A percentile compares a stretch with the other conserved stretches of the same genome.
Evolutionary conservation across 2,113 vertebrate genomes (phyloP).

Genomic region (cat (Felis catus)): DNA sequence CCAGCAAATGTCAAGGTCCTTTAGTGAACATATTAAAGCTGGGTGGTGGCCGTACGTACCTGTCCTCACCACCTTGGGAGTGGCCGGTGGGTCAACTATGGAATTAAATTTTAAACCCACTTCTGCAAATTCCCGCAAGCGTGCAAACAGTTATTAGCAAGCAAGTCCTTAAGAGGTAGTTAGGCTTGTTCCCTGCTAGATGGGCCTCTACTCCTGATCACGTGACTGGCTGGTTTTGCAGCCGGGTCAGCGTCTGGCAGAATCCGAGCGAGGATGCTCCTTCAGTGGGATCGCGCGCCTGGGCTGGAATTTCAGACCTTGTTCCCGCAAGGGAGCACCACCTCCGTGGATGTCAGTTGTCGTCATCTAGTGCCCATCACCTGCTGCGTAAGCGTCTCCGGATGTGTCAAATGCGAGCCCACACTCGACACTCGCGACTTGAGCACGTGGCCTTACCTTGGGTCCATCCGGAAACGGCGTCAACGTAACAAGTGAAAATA

Average conservation of each 20-base stretch:
- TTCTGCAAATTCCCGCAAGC: neutral
- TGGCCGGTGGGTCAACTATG: neutral
- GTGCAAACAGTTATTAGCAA: neutral
- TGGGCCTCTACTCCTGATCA: neutral
- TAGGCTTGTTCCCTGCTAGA: neutral
- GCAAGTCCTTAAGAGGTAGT: neutral
- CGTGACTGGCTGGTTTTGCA: neutral
- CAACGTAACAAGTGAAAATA: neutral
- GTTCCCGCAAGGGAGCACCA: neutral
- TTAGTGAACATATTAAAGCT: constrained; percentile 1
- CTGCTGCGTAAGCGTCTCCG: neutral
- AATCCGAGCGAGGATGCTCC: neutral
- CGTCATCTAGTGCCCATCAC: neutral
- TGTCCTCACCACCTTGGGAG: neutral
- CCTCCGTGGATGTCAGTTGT: neutral
- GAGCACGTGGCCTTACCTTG: neutral
- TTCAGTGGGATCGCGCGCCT: neutral
- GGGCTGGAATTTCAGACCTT: neutral
- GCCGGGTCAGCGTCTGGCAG: neutral
- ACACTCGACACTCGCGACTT: neutral
- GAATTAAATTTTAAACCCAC: neutral
- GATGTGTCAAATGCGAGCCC: neutral
- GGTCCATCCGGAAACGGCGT: neutral
- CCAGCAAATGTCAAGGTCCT: neutral
- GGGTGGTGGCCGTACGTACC: neutral